phyloP scores from a whole-genome alignment of 2,797 vertebrate species.

The Phoxinus dragarum region DNA sequence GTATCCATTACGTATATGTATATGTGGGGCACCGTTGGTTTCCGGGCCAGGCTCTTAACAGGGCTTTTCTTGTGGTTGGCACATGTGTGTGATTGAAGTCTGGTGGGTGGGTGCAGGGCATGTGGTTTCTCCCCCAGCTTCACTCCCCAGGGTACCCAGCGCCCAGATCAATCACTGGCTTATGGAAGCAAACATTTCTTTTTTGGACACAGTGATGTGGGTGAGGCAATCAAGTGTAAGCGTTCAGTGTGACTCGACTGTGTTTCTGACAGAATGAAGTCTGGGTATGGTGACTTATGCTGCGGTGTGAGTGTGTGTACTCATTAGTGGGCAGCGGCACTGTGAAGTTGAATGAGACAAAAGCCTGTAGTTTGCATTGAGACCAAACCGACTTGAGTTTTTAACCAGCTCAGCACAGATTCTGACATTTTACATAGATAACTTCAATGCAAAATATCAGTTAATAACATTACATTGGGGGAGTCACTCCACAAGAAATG shows the following conservation, averaged over 20 bases:
- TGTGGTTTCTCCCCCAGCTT: constrained; percentile 67
- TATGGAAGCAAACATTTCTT: constrained; percentile 69
- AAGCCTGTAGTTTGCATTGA: constrained; percentile 3
- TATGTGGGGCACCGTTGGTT: constrained; percentile 76
- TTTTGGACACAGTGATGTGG: constrained; percentile 74
- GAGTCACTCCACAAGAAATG: background rate
- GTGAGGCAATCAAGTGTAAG: constrained; percentile 69
- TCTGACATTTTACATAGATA: background rate
- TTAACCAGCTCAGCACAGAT: background rate
- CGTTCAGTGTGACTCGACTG: constrained; percentile 64
- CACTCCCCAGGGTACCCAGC: constrained; percentile 68
- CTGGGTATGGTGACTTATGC: constrained; percentile 46
- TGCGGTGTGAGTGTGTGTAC: constrained; percentile 32
- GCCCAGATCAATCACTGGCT: constrained; percentile 75
- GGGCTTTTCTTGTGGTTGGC: constrained; percentile 84
- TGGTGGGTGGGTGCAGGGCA: constrained; percentile 69
- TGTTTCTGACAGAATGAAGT: constrained; percentile 64
- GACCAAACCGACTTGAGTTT: background rate
- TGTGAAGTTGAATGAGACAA: constrained; percentile 18
- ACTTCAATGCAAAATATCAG: background rate
- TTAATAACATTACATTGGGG: background rate
- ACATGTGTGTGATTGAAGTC: constrained; percentile 81
- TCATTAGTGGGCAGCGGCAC: constrained; percentile 5
- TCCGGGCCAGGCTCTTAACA: constrained; percentile 77
- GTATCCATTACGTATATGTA: constrained; percentile 31